A percentile compares a stretch with the other conserved stretches of the same genome.
Evolutionary conservation across 64 coral and sea anemone species (phyloP).

Genomic region (Orbicella faveolata): DNA sequence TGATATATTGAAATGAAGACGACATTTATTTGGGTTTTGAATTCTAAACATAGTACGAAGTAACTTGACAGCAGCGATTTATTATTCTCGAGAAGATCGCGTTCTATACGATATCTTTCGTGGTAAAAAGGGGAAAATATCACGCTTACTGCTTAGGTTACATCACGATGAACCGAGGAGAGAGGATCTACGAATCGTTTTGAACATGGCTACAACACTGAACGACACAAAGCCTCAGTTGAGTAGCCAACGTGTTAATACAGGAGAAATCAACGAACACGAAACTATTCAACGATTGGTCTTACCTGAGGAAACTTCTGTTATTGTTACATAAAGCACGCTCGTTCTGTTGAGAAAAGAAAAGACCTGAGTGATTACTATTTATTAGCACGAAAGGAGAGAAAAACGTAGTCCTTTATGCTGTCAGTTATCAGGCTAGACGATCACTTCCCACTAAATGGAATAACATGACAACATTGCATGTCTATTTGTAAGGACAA

Average conservation of each 20-base stretch:
- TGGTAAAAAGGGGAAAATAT: too few species aligned
- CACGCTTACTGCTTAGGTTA: too few species aligned
- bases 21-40: background rate
- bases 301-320: conserved; percentile 12
- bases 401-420: background rate
- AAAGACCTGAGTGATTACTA: background rate
- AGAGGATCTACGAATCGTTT: too few species aligned
- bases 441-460: background rate
- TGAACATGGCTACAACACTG: too few species aligned
- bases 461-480: background rate
- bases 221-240: too few species aligned
- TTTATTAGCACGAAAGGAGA: background rate
- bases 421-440: background rate
- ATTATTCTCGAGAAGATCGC: too few species aligned
- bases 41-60: too few species aligned
- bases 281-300: background rate
- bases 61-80: too few species aligned
- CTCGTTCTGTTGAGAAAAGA: background rate
- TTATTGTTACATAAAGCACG: background rate
- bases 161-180: too few species aligned
- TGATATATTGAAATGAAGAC: background rate
- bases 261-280: background rate
- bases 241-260: background rate
- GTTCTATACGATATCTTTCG: too few species aligned
- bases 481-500: background rate